A percentile compares a stretch with the other conserved stretches of the same genome.
phyloP scores from a whole-genome alignment of 2,113 vertebrate species.

The Aleadryas rufinucha region DNA sequence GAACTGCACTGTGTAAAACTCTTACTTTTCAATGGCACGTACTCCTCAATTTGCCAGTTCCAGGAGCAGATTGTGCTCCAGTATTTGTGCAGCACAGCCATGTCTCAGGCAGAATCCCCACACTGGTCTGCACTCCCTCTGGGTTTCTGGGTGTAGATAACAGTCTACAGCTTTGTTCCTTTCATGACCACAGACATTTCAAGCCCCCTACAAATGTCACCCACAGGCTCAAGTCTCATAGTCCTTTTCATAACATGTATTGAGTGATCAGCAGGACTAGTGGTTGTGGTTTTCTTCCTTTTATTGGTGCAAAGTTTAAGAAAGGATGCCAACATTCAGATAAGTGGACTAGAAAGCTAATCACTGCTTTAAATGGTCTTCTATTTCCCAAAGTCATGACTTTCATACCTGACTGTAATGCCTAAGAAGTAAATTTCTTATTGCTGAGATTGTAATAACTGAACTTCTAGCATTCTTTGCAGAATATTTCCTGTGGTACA shows the following conservation, averaged over 20 bases:
- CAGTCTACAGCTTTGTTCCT: background rate
- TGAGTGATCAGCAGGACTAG: background rate
- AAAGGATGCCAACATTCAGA: background rate
- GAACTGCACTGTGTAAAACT: background rate
- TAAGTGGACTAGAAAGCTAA: background rate
- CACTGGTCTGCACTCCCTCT: background rate
- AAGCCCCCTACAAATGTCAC: background rate
- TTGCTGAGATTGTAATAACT: background rate
- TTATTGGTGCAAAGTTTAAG: background rate
- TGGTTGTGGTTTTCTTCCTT: background rate
- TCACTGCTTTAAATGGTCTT: background rate
- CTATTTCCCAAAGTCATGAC: background rate
- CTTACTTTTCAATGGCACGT: accelerated
- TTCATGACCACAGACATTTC: background rate
- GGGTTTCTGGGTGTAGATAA: background rate
- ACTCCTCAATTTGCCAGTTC: background rate
- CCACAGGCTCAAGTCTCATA: background rate
- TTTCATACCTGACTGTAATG: background rate
- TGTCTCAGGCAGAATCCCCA: background rate
- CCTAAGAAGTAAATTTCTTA: background rate
- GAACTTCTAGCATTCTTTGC: accelerated
- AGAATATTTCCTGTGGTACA: background rate
- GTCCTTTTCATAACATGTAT: background rate
- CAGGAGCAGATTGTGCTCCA: background rate
- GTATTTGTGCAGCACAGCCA: accelerated